Base-by-base conservation (phyloP, 2,797 vertebrate species). In the Labroides dimidiatus region DNA sequence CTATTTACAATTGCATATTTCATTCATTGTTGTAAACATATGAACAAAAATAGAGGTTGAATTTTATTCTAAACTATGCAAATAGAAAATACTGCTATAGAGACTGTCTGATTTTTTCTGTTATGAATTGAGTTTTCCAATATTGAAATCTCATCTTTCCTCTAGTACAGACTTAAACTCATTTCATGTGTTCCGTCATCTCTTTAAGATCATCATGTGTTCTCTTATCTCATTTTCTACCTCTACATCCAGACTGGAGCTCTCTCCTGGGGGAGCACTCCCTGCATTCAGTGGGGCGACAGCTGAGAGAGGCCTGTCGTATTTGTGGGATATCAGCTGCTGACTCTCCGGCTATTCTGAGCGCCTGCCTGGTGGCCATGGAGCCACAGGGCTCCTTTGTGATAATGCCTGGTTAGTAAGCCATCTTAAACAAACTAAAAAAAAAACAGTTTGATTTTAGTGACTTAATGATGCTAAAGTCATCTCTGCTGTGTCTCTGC, bases 361-460 rank as follows among this genome's bases (percentile, higher is more conserved):
- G 97, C 87, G 97, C 98, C 95, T 99, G 97, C 83, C 93, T 99
- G 87, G 97, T 99, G 41, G 97, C 98, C 92, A 97, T 99, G 96
- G 98, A 99, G 91, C 97, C 98, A 3, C 98, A 99, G 87, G 98
- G 98, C 47, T 99, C 98, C 20, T 96, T 99, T 1, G 97, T 98
- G 68, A 94, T 99, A 72, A 99, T 99, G 98, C 98, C 97, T 92
- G 98, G 98, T 99, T 57, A 71, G 78, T 82, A 56, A 20, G 42
- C 41, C 7, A 24, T 57, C 33, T n/a, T n/a, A n/a, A n/a, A n/a
- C n/a, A n/a, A n/a, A n/a, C n/a, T n/a, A n/a, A n/a, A n/a, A n/a
- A n/a, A 2, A 39, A 3, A 21, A 47, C 27, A 30, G 6, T 30
- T 10, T 64, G 5, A 36, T 6, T 16, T 37, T 21, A 16, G 37